Evolutionary conservation across 1,140 invertebrate genomes (phyloP).

Genomic region (Pseudomyrmex cubaensis): DNA sequence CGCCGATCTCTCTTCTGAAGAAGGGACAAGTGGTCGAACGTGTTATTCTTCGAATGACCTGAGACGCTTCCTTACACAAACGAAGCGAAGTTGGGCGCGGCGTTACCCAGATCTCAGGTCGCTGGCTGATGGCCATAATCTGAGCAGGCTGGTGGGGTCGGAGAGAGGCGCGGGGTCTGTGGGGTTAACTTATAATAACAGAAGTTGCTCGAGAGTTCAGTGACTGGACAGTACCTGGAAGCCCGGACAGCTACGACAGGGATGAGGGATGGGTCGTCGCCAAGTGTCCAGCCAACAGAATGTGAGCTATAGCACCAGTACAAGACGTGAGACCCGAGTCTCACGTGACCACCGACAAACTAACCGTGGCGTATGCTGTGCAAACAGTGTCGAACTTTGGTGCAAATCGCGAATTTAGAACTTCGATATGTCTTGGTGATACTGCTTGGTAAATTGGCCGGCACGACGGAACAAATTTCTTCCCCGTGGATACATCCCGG

Average conservation of each 20-base stretch:
- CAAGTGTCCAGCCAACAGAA: slow-evolving; percentile 83
- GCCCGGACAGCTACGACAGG: slow-evolving; percentile 78
- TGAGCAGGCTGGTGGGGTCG: slow-evolving; percentile 70
- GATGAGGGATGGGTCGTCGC: slow-evolving; percentile 83
- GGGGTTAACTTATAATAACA: slow-evolving; percentile 85
- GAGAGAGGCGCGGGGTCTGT: slow-evolving; percentile 59
- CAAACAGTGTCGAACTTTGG: slow-evolving; percentile 78
- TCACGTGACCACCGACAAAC: slow-evolving; percentile 77
- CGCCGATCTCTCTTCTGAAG: slow-evolving; percentile 53
- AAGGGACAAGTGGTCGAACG: slow-evolving; percentile 78
- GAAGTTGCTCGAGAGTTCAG: slow-evolving; percentile 83
- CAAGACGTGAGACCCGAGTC: slow-evolving; percentile 78
- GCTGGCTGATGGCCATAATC: slow-evolving; percentile 85
- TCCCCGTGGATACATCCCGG: slow-evolving; percentile 37
- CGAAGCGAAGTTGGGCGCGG: slow-evolving; percentile 80
- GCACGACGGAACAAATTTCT: slow-evolving; percentile 69
- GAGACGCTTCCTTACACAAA: slow-evolving; percentile 82
- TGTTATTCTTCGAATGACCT: slow-evolving; percentile 82
- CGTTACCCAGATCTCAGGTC: slow-evolving; percentile 80
- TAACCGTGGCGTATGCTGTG: slow-evolving; percentile 77
- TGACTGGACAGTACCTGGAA: slow-evolving; percentile 79
- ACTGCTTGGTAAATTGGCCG: slow-evolving; percentile 71
- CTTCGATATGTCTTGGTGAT: slow-evolving; percentile 77
- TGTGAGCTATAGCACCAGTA: slow-evolving; percentile 73
- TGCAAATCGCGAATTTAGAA: slow-evolving; percentile 79